Base-by-base conservation (phyloP, 2,888 invertebrate species). In the Eurytoma adleriae region DNA sequence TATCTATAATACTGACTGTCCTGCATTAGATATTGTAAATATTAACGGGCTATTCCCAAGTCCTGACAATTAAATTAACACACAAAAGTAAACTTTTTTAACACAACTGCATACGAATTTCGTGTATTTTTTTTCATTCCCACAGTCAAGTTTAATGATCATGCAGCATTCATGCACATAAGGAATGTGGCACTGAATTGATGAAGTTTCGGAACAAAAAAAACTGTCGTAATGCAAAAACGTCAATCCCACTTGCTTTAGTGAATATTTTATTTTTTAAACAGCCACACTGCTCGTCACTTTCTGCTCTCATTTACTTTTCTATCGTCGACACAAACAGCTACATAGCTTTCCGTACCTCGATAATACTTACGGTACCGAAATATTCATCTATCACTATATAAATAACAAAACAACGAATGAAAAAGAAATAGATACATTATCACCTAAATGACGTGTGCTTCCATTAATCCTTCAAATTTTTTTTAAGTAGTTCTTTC, bases 1-100 rank as follows among this genome's bases (percentile, higher is more conserved):
- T 78, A 81, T 59, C 64, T 79, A 81, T 81, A 81, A 81, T 81
- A 81, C 81, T 81, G 78, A 70, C 62, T 62, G 54, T 27, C 30
- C 71, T 69, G 57, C 56, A 71, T 50, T 66, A 52, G 18, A 67
- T 66, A 79, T 71, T 71, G 40, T 69, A 73, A 72, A 64, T 69
- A 16, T 48, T 54, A 72, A 68, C 18, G 40, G 24, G 56, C 50
- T 16, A n/a, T 24, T 59, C 10, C 40, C 40, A 40, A 72, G 13
- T 5, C 59, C 14, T 57, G 24, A 20, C 52, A 30, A 59, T 54
- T 30, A n/a, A 59, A 61, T 50, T 67, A 57, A 67, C 67, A 67
- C 68, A 77, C 50, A 57, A 57, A 67, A 67, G 14, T 61, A 68
- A 61, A 64, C 61, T 78, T 57, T 30, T 62, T 52, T 74, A 50